phyloP scores from a whole-genome alignment of 1,140 invertebrate genomes.

The Latrodectus geometricus region DNA sequence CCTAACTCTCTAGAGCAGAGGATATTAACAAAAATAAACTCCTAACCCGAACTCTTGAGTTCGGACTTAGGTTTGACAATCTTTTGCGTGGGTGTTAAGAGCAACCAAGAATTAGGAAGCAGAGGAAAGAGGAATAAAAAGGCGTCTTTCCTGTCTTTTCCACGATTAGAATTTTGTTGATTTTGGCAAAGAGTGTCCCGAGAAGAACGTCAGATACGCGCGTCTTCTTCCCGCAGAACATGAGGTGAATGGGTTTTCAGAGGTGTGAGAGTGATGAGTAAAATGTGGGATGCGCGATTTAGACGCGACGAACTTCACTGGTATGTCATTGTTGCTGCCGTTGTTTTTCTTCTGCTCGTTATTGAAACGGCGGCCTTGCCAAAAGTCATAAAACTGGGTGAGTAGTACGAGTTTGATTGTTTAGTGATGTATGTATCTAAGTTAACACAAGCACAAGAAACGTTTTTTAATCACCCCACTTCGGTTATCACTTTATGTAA shows the following conservation, averaged over 20 bases:
- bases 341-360: background rate
- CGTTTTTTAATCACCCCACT: too few relatives aligned
- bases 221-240: background rate
- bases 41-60: background rate
- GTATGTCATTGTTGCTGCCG: background rate
- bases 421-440: background rate
- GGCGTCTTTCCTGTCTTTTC: background rate
- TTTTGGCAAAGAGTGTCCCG: background rate
- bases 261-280: background rate
- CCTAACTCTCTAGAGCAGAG: background rate
- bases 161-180: background rate
- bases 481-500: too few relatives aligned
- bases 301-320: background rate
- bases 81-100: background rate
- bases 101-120: background rate
- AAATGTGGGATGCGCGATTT: background rate
- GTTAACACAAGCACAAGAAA: background rate
- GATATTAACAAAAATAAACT: background rate
- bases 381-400: conserved; percentile 22
- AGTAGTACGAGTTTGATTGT: background rate
- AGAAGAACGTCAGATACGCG: background rate
- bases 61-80: background rate
- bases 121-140: background rate
- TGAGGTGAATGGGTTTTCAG: background rate
- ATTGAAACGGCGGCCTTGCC: background rate